A percentile compares a stretch with the other conserved stretches of the same genome.
phyloP scores from a whole-genome alignment of 2,797 vertebrate species.

The Cirrhinus molitorella region DNA sequence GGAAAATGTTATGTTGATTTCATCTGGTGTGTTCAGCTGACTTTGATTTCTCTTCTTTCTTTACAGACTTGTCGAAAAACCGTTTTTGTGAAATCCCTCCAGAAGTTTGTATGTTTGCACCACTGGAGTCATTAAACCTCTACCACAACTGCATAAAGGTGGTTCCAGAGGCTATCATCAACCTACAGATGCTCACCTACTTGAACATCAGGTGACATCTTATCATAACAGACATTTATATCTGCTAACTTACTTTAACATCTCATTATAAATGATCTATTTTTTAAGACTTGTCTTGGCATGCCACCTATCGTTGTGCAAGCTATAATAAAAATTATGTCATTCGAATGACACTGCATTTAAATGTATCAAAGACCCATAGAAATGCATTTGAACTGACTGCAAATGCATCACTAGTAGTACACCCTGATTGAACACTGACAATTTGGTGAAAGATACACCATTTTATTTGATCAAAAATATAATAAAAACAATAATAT shows the following conservation, averaged over 20 bases:
- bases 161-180: constrained; percentile 96
- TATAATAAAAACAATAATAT: too few relatives aligned
- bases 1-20: background rate
- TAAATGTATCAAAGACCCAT: background rate
- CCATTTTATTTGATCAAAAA: background rate
- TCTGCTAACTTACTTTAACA: background rate
- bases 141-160: constrained; percentile 99
- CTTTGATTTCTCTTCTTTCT: background rate
- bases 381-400: background rate
- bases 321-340: background rate
- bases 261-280: background rate
- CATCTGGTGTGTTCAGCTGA: background rate
- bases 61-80: constrained; percentile 95
- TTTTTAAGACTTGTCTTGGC: background rate
- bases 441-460: too few relatives aligned
- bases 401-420: background rate
- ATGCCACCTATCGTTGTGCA: background rate
- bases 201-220: constrained; percentile 87
- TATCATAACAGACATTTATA: background rate
- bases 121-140: constrained; percentile 94
- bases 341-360: background rate
- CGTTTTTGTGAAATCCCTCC: constrained; percentile 94
- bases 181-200: constrained; percentile 97
- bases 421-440: too few relatives aligned
- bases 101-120: constrained; percentile 94